Evolutionary conservation across 2,113 vertebrate species (phyloP).

Genomic region (Pygoscelis adeliae): DNA sequence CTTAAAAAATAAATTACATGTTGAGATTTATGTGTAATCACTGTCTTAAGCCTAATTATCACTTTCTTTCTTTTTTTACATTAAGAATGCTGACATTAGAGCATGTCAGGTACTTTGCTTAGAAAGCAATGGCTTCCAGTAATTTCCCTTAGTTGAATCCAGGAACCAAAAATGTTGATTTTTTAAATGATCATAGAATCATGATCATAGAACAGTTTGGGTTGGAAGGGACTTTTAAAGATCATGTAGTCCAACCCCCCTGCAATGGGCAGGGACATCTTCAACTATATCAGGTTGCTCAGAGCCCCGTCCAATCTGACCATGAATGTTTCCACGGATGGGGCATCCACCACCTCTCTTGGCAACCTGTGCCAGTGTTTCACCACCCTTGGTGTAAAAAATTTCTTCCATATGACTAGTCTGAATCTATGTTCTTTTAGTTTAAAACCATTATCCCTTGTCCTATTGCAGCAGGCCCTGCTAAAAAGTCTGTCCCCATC

Average conservation of each 20-base stretch:
- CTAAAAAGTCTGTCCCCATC: not conserved
- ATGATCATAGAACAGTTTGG: not conserved
- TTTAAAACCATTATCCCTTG: not conserved
- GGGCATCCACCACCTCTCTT: not conserved
- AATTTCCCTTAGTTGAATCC: not conserved
- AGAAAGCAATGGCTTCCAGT: not conserved
- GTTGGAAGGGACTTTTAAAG: not conserved
- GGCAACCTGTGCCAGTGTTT: not conserved
- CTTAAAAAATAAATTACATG: not conserved
- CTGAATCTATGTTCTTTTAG: not conserved
- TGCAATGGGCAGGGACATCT: not conserved
- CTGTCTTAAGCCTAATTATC: not conserved
- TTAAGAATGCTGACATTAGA: not conserved
- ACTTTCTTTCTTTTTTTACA: not conserved
- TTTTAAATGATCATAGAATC: not conserved
- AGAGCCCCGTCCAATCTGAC: not conserved
- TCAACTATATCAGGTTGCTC: not conserved
- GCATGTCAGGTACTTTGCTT: not conserved
- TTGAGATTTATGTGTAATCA: not conserved
- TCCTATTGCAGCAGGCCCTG: not conserved
- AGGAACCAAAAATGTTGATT: not conserved
- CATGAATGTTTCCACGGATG: not conserved
- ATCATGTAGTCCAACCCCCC: not conserved
- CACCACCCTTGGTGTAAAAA: not conserved
- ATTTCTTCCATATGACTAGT: not conserved